A percentile compares a stretch with the other conserved stretches of the same genome.
These are phyloP conservation scores for Calidris pygmaea DNA, from an alignment of 2,113 vertebrate genomes.

Conservation along the genomic window DNA sequence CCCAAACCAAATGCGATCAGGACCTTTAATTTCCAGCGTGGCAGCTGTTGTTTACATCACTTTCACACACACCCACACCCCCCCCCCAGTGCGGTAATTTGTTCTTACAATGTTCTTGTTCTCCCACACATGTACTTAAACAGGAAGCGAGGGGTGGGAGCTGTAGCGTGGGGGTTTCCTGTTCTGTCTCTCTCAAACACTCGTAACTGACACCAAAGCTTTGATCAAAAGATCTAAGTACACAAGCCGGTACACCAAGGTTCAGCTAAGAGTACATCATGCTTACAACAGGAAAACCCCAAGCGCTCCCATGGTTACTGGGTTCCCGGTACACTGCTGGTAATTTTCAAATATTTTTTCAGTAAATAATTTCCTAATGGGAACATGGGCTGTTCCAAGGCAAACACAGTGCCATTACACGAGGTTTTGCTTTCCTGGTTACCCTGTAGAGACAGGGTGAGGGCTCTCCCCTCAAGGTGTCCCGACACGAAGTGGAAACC, in stretches of 20 bases:
- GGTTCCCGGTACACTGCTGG: not conserved
- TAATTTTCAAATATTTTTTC: not conserved
- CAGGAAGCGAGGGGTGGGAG: constrained; percentile 50
- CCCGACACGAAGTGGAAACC: not conserved
- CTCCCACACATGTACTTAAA: not conserved
- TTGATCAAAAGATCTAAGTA: not conserved
- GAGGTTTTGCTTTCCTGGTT: not conserved
- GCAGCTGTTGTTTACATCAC: constrained; percentile 57
- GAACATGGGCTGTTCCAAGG: rapidly evolving
- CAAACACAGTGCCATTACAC: rapidly evolving
- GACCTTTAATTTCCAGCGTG: not conserved
- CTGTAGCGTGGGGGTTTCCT: constrained; percentile 37
- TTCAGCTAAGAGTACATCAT: not conserved
- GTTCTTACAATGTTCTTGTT: not conserved
- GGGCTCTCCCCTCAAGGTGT: not conserved
- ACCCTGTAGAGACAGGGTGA: rapidly evolving
- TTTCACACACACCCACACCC: too few relatives aligned
- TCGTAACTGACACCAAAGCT: not conserved
- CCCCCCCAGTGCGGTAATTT: not conserved
- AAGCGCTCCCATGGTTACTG: not conserved
- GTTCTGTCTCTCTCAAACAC: not conserved
- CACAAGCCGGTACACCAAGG: not conserved
- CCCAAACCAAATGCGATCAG: not conserved
- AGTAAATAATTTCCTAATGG: not conserved
- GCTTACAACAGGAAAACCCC: not conserved